Evolutionary conservation across 2,113 vertebrate genomes (phyloP).

Genomic region (Brevimyrus niger): DNA sequence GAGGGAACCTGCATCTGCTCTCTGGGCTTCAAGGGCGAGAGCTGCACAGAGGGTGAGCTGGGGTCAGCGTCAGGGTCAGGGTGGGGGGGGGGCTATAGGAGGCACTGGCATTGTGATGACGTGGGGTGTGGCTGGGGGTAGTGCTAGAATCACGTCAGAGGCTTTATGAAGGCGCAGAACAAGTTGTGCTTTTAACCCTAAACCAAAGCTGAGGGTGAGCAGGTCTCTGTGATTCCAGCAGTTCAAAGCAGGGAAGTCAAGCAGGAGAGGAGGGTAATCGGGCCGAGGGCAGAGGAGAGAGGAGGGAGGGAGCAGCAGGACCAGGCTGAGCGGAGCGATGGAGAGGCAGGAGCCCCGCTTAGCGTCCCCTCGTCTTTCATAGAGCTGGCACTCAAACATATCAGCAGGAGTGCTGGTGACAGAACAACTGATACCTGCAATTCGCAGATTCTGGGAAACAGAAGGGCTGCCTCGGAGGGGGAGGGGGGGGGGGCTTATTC

Average conservation of each 20-base stretch:
- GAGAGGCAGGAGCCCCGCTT: slow-evolving; percentile 32
- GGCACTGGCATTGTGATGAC: background rate
- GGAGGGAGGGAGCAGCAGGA: slow-evolving; percentile 26
- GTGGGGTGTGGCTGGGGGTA: background rate
- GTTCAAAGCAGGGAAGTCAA: background rate
- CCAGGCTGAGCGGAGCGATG: slow-evolving; percentile 9
- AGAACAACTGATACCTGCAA: slow-evolving; percentile 76
- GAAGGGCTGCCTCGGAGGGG: slow-evolving; percentile 58
- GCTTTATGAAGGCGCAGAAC: slow-evolving; percentile 61
- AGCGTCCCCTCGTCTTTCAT: slow-evolving; percentile 57
- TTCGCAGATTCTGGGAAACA: slow-evolving; percentile 77
- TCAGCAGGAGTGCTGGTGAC: slow-evolving; percentile 75
- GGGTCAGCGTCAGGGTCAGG: background rate
- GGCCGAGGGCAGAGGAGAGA: slow-evolving; percentile 15
- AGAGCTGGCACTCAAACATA: slow-evolving; percentile 69
- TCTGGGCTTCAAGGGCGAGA: slow-evolving; percentile 86
- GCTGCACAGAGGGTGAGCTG: slow-evolving; percentile 84
- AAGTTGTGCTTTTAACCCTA: slow-evolving; percentile 57
- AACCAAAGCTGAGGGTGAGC: slow-evolving; percentile 34
- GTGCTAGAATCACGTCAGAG: slow-evolving; percentile 30
- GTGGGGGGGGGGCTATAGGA: background rate
- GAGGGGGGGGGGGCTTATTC: slow-evolving; percentile 42
- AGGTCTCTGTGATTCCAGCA: slow-evolving; percentile 44
- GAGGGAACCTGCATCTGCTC: slow-evolving; percentile 89
- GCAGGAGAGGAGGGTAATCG: background rate